Percentiles rank a stretch among this genome's conserved stretches.
Evolutionary conservation across 2,797 vertebrate species (phyloP).

Genomic region (Sciurus carolinensis): DNA sequence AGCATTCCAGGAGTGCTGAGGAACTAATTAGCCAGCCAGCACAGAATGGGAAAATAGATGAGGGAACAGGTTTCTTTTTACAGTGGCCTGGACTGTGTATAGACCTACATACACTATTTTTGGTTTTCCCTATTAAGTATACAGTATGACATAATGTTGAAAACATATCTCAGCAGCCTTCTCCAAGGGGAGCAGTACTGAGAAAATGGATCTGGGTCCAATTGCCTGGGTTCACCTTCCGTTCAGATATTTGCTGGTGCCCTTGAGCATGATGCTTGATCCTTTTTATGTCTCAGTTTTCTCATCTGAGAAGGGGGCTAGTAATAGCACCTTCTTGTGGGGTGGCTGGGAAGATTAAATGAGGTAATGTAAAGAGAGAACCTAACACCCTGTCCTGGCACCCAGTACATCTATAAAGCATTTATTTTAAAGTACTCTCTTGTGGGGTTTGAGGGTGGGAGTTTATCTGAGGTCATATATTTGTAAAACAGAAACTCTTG

Average conservation of each 20-base stretch:
- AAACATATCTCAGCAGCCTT: background rate
- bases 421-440: background rate
- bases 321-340: background rate
- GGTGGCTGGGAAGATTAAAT: background rate
- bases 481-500: conserved; percentile 37
- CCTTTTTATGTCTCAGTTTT: background rate
- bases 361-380: background rate
- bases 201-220: background rate
- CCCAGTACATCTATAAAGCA: background rate
- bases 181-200: background rate
- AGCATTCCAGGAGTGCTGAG: conserved; percentile 29
- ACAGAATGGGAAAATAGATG: conserved; percentile 10
- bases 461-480: conserved; percentile 3
- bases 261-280: background rate
- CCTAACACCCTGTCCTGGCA: background rate
- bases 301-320: background rate
- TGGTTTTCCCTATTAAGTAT: conserved; percentile 54
- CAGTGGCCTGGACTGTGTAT: background rate
- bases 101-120: conserved; percentile 78
- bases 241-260: background rate
- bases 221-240: background rate
- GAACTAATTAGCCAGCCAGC: conserved; percentile 73
- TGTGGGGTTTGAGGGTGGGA: background rate
- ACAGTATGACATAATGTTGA: background rate
- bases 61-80: conserved; percentile 63